Evolutionary conservation across 2,888 invertebrate species (phyloP), one percentile per base, ranked within the genome.

Genomic region (Mesoligia furuncula): DNA sequence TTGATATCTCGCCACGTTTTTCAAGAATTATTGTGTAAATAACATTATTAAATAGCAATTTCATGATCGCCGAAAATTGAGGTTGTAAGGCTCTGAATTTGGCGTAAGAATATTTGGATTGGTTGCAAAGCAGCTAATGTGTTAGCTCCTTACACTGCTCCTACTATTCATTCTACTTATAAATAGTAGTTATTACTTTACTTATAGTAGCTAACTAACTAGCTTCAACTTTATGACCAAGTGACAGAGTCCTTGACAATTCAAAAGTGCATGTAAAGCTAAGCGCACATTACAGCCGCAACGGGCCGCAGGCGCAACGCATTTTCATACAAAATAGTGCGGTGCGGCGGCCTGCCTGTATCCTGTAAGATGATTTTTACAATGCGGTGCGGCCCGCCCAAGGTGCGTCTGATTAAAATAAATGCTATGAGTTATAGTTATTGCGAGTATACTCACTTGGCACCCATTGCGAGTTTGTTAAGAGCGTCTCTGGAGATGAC

Each of bases 401-500:
- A 57, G n/a, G 27, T 27, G 59, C 59, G 7, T 48, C 48, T 17
- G 48, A 20, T 51, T 20, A 20, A 51, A 51, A 51, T 2, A 24
- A 54, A 54, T 24, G 20, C 27, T 66, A 20, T 9, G n/a, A 27
- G 17, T 9, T 62, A 31, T 20, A 62, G 31, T 11, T 62, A 57
- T 27, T 65, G 4, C 8, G 27, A 8, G 27, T 24, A 9, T 68
- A 90, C 94, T 92, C 51, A 99, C 99, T 99, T 99, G 95, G 98
- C 99, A 70, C 98, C 99, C 94, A 98, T 98, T 85, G 99, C 98
- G 74, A 99, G 97, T 96, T 99, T 99, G 95, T 98, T 98, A 86
- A 99, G 97, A 66, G 99, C 99, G 96, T 99, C 99, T 87, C 98
- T 97, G 6, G 99, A 99, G 91, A 99, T 99, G 81, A 99, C 99